These are phyloP conservation scores for Hemichromis elongatus DNA, from an alignment of 2,113 vertebrate genomes.

Conservation along the genomic window DNA sequence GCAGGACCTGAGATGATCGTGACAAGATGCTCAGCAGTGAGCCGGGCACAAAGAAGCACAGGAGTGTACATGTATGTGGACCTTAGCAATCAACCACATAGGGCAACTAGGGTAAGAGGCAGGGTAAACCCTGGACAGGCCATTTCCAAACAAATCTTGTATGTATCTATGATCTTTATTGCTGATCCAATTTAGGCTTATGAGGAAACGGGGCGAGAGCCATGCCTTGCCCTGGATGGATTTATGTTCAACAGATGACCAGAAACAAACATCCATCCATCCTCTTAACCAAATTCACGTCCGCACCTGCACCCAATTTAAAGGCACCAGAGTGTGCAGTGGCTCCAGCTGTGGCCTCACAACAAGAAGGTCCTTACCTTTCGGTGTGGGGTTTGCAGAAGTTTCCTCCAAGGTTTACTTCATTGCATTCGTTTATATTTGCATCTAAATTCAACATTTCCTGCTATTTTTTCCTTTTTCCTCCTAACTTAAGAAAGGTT, in stretches of 20 bases:
- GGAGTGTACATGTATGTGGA: neutral
- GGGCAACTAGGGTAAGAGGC: neutral
- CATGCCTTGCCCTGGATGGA: neutral
- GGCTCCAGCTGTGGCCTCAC: neutral
- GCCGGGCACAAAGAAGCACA: neutral
- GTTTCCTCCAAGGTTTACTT: neutral
- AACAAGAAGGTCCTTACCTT: neutral
- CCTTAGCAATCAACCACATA: neutral
- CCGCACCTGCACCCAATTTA: accelerated
- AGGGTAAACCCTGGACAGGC: neutral
- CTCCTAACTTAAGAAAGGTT: neutral
- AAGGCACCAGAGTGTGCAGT: neutral
- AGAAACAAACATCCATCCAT: neutral
- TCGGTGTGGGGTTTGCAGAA: neutral
- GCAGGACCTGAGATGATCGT: neutral
- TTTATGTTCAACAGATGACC: neutral
- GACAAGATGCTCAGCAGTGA: neutral
- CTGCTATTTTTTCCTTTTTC: neutral
- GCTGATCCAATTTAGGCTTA: neutral
- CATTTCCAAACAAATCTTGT: accelerated
- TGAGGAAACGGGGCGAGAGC: accelerated
- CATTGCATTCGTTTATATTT: neutral
- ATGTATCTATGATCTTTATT: neutral
- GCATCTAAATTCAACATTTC: neutral
- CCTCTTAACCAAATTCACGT: neutral